Evolutionary conservation across 2,113 vertebrate genomes (phyloP), one percentile per base, ranked within the genome.

Genomic region (Otolemur garnettii): DNA sequence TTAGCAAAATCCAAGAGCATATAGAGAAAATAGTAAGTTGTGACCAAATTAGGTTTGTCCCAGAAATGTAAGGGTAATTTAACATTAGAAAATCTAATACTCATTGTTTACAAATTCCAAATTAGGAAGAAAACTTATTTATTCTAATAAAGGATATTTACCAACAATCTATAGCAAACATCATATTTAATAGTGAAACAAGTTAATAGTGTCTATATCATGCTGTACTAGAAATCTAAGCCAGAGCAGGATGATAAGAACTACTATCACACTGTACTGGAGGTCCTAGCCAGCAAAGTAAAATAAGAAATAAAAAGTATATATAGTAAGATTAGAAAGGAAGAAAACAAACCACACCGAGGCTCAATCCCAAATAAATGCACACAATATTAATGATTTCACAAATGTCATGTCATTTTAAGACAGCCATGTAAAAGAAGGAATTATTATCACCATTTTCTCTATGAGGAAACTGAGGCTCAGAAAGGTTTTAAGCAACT

Each of bases 121-220:
- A 64, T 50, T 45, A 77, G 57, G 30, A 62, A 77, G 19, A 87
- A 30, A 77, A 87, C 35, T n/a, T 87, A 11, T 38, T 38, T 75
- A 22, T 62, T 88, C 69, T 45, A 57, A 75, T 74, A 75, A 62
- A 75, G 84, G 28, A 88, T 88, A 77, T 77, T 62, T 77, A 88
- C 13, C 19, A 50, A 72, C 5, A 26, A 59, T 57, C n/a, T 72
- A 72, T 5, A 74, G 53, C 69, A 75, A 90, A 88, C 30, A 88
- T 68, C 64, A 33, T n/a, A 89, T 75, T 89, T 50, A 89, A 89
- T 45, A 64, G 59, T 7, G 8, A 64, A 77, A 77, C 42, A 26
- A 75, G 30, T 17, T 26, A n/a, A 50, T 14, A 38, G 12, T 77
- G 38, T 33, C 18, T 45, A 30, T 33, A 75, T 88, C 71, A 60